Evolutionary conservation across 2,797 vertebrate genomes (phyloP).

Genomic region (Picus viridis): DNA sequence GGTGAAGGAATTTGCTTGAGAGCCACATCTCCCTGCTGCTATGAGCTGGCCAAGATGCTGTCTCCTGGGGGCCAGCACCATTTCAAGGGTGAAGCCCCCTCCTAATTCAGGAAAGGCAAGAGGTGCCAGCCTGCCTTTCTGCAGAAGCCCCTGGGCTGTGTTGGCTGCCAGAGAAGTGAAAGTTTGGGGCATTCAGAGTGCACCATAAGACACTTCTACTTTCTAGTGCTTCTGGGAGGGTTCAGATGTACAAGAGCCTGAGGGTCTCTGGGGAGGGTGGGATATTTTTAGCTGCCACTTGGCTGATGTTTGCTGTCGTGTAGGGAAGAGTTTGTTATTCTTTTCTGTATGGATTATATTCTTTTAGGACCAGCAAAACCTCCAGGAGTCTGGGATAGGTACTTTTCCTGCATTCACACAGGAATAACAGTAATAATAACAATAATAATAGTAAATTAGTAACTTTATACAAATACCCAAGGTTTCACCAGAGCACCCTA

Average conservation of each 20-base stretch:
- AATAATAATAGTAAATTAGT: neutral
- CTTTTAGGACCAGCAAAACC: conserved; percentile 48
- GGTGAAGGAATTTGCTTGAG: neutral
- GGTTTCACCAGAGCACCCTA: neutral
- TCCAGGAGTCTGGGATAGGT: conserved; percentile 68
- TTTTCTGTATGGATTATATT: conserved; percentile 63
- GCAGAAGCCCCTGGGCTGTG: neutral
- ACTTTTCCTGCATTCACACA: conserved; percentile 60
- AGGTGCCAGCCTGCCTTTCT: neutral
- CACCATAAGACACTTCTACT: neutral
- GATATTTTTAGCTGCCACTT: conserved; percentile 67
- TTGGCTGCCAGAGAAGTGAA: neutral
- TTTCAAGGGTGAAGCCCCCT: neutral
- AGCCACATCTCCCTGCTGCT: neutral
- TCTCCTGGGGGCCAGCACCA: neutral
- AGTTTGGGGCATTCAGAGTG: neutral
- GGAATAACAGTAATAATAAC: conserved; percentile 41
- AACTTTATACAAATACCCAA: neutral
- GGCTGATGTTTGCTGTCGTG: conserved; percentile 60
- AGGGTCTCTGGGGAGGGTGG: conserved; percentile 39
- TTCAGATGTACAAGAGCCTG: conserved; percentile 29
- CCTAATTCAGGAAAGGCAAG: neutral
- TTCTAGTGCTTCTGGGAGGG: neutral
- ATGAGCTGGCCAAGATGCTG: neutral
- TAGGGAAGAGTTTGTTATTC: conserved; percentile 69